Percentiles rank a stretch among this genome's conserved stretches.
Evolutionary conservation across 2,113 vertebrate species (phyloP).

Genomic region (Sapajus apella): DNA sequence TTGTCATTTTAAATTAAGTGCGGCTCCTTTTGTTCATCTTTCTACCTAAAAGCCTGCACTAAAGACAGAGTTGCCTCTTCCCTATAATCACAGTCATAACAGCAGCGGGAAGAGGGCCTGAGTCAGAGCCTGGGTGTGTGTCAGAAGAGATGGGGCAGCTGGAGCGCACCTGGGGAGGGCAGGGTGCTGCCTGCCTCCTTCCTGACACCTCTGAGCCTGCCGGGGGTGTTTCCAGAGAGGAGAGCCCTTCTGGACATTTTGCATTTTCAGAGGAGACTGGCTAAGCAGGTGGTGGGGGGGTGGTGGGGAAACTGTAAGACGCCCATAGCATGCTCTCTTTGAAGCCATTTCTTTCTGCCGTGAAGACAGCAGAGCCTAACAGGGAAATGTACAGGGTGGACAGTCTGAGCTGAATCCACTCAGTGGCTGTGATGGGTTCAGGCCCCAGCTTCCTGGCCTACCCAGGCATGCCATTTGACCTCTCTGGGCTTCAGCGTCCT

Average conservation of each 20-base stretch:
- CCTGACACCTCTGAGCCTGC: neutral
- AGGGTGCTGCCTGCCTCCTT: neutral
- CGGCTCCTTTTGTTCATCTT: conserved; percentile 80
- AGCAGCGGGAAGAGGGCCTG: neutral
- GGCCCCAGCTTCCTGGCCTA: neutral
- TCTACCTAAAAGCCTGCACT: conserved; percentile 73
- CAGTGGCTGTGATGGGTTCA: accelerated
- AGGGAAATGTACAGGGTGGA: neutral
- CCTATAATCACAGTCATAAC: neutral
- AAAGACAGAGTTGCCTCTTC: conserved; percentile 59
- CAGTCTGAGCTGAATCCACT: neutral
- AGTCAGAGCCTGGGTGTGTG: neutral
- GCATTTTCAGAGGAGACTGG: neutral
- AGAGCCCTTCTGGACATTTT: neutral
- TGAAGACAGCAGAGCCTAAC: neutral
- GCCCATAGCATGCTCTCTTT: neutral
- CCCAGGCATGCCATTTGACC: neutral
- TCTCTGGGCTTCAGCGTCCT: neutral
- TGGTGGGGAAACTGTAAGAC: neutral
- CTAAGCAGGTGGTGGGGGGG: neutral
- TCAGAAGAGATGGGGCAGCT: neutral
- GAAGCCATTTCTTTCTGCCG: neutral
- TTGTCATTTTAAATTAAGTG: conserved; percentile 83
- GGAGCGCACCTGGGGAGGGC: conserved; percentile 42
- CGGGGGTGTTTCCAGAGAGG: neutral